Evolutionary conservation across 1,140 invertebrate species (phyloP).

Genomic region (Drosophila nasuta): DNA sequence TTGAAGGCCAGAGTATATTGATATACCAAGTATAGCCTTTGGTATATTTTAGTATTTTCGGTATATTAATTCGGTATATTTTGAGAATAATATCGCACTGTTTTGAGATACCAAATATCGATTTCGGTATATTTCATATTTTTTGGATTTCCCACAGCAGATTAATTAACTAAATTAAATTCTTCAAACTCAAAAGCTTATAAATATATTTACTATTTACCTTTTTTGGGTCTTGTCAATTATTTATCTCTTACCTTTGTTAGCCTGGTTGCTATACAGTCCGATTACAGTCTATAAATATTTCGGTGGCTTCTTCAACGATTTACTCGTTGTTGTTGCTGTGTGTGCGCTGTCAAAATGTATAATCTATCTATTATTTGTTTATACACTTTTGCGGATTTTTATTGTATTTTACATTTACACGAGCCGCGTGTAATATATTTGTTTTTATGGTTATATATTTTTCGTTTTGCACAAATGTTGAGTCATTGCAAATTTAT

Average conservation of each 20-base stretch:
- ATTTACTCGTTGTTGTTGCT: not conserved
- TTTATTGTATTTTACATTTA: constrained; percentile 25
- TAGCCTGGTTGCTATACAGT: not conserved
- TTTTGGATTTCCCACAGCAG: too few species aligned
- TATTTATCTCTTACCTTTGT: not conserved
- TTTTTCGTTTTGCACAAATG: constrained; percentile 59
- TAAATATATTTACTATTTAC: too few species aligned
- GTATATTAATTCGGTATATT: too few species aligned
- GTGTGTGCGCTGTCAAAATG: constrained; percentile 4
- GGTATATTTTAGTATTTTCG: too few species aligned
- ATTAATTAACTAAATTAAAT: too few species aligned
- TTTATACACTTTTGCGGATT: constrained; percentile 19
- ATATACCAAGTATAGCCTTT: too few species aligned
- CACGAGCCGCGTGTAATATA: constrained; percentile 32
- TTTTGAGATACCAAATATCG: too few species aligned
- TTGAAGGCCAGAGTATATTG: too few species aligned
- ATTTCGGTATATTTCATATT: too few species aligned
- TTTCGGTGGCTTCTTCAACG: not conserved
- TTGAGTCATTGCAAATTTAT: constrained; percentile 79
- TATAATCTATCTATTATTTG: constrained; percentile 13
- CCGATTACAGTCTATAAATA: constrained; percentile 13
- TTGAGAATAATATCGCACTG: too few species aligned
- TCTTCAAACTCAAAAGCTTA: too few species aligned
- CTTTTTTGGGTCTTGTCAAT: too few species aligned
- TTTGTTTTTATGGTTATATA: constrained; percentile 69